Evolutionary conservation across 2,888 invertebrate genomes (phyloP).

Genomic region (Lepas anatifera): DNA sequence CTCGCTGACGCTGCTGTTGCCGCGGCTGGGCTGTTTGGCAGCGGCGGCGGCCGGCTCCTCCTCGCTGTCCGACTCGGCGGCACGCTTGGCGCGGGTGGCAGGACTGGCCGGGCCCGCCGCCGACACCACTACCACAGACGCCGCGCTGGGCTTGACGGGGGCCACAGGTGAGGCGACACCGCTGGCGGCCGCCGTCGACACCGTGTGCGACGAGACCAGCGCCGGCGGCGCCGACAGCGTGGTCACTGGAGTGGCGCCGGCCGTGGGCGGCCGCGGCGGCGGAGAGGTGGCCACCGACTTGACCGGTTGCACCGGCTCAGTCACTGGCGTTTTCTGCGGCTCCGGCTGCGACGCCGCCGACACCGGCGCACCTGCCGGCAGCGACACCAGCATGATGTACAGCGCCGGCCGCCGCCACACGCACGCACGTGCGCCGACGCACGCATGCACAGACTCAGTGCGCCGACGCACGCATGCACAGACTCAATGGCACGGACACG

Average conservation of each 20-base stretch:
- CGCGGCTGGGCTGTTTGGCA: not conserved
- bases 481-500: too few species aligned
- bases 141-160: not conserved
- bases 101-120: not conserved
- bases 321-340: not conserved
- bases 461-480: too few species aligned
- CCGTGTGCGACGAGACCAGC: not conserved
- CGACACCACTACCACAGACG: not conserved
- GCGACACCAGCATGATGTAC: too few species aligned
- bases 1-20: not conserved
- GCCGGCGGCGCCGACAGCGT: not conserved
- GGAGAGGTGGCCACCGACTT: too few species aligned
- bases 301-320: not conserved
- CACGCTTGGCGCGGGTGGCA: not conserved
- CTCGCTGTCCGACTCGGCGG: not conserved
- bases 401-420: too few species aligned
- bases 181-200: not conserved
- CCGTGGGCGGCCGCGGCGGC: not conserved
- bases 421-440: too few species aligned
- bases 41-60: not conserved
- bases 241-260: not conserved
- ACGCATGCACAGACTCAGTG: too few species aligned
- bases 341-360: not conserved
- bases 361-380: not conserved
- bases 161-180: not conserved